Evolutionary conservation across 2,888 invertebrate species (phyloP).

Genomic region (Amphiduros pacificus): DNA sequence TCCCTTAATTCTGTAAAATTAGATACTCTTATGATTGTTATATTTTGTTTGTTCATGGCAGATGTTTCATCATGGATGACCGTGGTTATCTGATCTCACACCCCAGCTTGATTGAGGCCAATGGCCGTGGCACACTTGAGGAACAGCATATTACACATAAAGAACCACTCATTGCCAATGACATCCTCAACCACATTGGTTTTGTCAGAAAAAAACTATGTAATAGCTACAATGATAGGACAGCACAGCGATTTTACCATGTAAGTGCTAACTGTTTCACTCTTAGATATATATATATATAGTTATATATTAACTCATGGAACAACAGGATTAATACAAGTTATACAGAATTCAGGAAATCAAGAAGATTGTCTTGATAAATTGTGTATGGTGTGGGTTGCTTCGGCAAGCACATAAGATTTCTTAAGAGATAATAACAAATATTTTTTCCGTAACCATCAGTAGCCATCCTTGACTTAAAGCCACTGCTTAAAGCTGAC

Average conservation of each 20-base stretch:
- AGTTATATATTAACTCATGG: neutral
- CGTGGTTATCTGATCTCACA: conserved; percentile 86
- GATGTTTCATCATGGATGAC: conserved; percentile 86
- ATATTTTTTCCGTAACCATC: too few relatives aligned
- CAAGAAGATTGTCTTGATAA: neutral
- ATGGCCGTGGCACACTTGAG: conserved; percentile 72
- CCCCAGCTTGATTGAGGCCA: conserved; percentile 70
- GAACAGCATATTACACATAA: conserved; percentile 83
- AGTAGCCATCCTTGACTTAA: too few relatives aligned
- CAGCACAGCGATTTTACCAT: conserved; percentile 72
- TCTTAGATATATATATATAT: neutral
- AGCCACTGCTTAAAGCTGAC: too few relatives aligned
- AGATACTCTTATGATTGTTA: too few relatives aligned
- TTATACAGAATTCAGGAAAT: neutral
- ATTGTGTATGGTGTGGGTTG: too few relatives aligned
- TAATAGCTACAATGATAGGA: conserved; percentile 81
- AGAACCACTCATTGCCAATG: conserved; percentile 86
- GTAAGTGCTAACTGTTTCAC: conserved; percentile 35
- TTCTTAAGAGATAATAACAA: too few relatives aligned
- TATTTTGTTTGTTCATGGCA: too few relatives aligned
- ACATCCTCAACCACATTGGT: conserved; percentile 81
- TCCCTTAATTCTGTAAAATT: too few relatives aligned
- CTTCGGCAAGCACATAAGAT: too few relatives aligned
- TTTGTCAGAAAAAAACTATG: conserved; percentile 83
- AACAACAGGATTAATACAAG: neutral